Evolutionary conservation across 2,888 invertebrate species (phyloP).

Genomic region (Drosophila yooni): DNA sequence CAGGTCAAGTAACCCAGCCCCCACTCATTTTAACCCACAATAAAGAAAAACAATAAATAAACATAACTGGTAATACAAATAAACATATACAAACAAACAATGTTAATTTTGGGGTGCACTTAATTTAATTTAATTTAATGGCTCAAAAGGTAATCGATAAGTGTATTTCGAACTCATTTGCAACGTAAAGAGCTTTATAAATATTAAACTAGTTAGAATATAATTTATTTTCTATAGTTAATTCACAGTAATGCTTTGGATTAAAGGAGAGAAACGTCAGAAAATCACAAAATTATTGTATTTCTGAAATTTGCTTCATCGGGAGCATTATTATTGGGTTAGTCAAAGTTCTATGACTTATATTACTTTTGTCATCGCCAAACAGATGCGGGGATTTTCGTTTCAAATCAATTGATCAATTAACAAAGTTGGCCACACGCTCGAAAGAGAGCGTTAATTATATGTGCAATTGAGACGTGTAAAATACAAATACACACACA

Average conservation of each 20-base stretch:
- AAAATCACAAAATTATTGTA: not conserved
- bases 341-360: not conserved
- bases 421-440: conserved; percentile 4
- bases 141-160: conserved; percentile 9
- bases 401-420: conserved; percentile 6
- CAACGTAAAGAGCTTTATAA: not conserved
- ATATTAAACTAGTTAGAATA: not conserved
- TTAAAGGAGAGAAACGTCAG: not conserved
- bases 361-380: conserved; percentile 14
- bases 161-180: not conserved
- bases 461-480: conserved; percentile 15
- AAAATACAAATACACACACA: not conserved
- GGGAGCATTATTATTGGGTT: conserved; percentile 1
- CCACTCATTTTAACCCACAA: not conserved
- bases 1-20: not conserved
- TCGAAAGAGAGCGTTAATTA: conserved; percentile 19
- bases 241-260: not conserved
- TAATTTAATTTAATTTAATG: not conserved
- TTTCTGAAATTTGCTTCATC: not conserved
- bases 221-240: not conserved
- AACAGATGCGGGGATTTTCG: conserved; percentile 12
- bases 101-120: not conserved
- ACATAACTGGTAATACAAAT: not conserved
- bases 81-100: conserved; percentile 24
- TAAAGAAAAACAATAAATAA: not conserved